Percentiles rank a stretch among this genome's conserved stretches.
Evolutionary conservation across 2,797 vertebrate species (phyloP).

Genomic region (Darevskia nairensis): DNA sequence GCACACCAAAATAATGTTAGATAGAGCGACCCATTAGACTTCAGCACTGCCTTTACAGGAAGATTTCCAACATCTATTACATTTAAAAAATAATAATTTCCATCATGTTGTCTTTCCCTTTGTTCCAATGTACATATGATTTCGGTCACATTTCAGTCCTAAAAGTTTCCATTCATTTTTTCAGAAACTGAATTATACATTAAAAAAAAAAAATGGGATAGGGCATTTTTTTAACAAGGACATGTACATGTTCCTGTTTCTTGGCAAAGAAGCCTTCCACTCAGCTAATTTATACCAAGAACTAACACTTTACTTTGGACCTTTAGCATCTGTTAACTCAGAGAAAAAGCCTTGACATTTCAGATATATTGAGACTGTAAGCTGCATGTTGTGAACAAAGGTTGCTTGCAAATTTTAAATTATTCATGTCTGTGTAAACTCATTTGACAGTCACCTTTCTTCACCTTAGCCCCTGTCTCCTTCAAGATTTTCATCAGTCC

Average conservation of each 20-base stretch:
- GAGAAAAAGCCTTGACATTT: slow-evolving; percentile 7
- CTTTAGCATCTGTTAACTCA: not conserved
- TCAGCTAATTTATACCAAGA: not conserved
- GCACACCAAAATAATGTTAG: not conserved
- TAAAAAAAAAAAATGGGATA: not conserved
- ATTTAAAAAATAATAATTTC: too few species aligned
- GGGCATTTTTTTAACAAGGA: not conserved
- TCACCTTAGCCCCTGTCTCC: not conserved
- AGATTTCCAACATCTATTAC: not conserved
- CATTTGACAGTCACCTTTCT: not conserved
- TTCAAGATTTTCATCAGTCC: not conserved
- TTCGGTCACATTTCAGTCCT: slow-evolving; percentile 2
- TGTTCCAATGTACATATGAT: not conserved
- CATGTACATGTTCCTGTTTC: not conserved
- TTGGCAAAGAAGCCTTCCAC: not conserved
- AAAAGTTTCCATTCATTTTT: not conserved
- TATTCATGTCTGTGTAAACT: not conserved
- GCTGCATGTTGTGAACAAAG: slow-evolving; percentile 5
- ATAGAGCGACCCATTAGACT: not conserved
- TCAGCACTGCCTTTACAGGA: too few species aligned
- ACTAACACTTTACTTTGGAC: not conserved
- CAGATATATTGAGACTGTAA: not conserved
- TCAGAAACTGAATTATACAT: not conserved
- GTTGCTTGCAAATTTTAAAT: slow-evolving; percentile 12
- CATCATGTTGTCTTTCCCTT: slow-evolving; percentile 30